These are phyloP conservation scores for Tipula confusa DNA, from an alignment of 2,888 invertebrate genomes.

Conservation along the genomic window DNA sequence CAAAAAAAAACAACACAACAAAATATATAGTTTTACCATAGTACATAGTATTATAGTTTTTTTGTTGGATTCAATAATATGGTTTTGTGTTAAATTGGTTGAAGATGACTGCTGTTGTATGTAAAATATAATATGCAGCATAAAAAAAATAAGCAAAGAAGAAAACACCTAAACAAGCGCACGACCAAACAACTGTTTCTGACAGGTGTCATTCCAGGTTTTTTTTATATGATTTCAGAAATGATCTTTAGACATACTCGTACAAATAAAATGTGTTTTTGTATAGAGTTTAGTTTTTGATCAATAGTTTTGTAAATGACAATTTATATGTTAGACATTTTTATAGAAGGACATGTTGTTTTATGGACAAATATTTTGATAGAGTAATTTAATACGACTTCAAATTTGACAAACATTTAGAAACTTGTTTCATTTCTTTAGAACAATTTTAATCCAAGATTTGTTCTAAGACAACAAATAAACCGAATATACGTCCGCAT, in stretches of 20 bases:
- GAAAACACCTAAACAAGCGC: background rate
- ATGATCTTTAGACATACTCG: background rate
- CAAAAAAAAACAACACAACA: background rate
- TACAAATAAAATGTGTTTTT: background rate
- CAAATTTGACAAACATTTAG: too few species aligned
- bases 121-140: background rate
- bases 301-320: background rate
- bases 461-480: too few species aligned
- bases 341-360: background rate
- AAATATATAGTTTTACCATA: background rate
- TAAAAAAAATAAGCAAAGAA: background rate
- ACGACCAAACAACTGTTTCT: constrained; percentile 12
- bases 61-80: background rate
- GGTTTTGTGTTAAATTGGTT: background rate
- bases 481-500: too few species aligned
- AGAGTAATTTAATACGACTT: too few species aligned
- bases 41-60: background rate
- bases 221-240: background rate
- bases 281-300: background rate
- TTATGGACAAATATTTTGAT: too few species aligned
- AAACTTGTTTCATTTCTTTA: too few species aligned
- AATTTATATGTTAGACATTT: background rate
- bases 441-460: too few species aligned
- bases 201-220: constrained; percentile 20
- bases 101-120: background rate